Percentiles rank a stretch among this genome's conserved stretches.
These are phyloP conservation scores for Notocelia uddmanniana DNA, from an alignment of 2,888 invertebrate genomes.

Conservation along the genomic window DNA sequence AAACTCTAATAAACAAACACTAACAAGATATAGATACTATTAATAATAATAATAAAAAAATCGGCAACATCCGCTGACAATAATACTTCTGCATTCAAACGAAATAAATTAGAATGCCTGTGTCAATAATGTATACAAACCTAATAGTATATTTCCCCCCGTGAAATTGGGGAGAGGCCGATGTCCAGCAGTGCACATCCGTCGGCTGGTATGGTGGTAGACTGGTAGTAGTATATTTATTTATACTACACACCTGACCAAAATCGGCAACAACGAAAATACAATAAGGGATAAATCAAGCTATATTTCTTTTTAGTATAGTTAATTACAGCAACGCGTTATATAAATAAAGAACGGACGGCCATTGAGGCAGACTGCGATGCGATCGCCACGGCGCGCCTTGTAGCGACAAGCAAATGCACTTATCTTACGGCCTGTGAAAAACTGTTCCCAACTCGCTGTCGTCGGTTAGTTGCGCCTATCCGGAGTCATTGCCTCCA, in stretches of 20 bases:
- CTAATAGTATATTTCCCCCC: too few species aligned
- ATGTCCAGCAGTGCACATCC: too few species aligned
- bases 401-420: conserved; percentile 85
- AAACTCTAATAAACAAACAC: conserved; percentile 14
- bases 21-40: not conserved
- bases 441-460: conserved; percentile 78
- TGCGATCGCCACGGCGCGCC: conserved; percentile 78
- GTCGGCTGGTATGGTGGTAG: too few species aligned
- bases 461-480: conserved; percentile 80
- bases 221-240: not conserved
- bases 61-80: too few species aligned
- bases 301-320: conserved; percentile 78
- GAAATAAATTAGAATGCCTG: too few species aligned
- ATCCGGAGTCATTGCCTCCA: conserved; percentile 77
- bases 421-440: conserved; percentile 84
- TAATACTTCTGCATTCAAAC: too few species aligned
- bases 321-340: conserved; percentile 82
- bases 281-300: conserved; percentile 77
- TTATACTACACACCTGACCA: not conserved
- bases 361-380: conserved; percentile 75
- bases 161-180: too few species aligned
- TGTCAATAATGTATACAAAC: too few species aligned
- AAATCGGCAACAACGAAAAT: conserved; percentile 58
- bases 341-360: conserved; percentile 81
- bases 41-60: too few species aligned